Evolutionary conservation across 2,797 vertebrate genomes (phyloP).

Genomic region (Sebastolobus altivelis): DNA sequence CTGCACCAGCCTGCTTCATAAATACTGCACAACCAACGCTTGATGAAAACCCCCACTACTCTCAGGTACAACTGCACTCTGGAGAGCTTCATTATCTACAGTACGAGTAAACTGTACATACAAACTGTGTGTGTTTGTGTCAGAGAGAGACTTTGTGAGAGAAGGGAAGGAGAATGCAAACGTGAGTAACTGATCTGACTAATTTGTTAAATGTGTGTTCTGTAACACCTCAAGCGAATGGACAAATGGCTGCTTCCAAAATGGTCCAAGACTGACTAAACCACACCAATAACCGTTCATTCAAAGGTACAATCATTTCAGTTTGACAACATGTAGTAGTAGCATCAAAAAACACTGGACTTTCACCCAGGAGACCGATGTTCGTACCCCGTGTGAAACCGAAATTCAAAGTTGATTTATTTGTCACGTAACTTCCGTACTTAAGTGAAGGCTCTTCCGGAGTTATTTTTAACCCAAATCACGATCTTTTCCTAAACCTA

Average conservation of each 20-base stretch:
- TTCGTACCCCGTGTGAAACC: too few species aligned
- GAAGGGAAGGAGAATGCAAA: neutral
- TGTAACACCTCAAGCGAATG: neutral
- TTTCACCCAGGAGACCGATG: too few species aligned
- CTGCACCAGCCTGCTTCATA: conserved; percentile 76
- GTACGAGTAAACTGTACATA: conserved; percentile 61
- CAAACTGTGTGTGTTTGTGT: conserved; percentile 48
- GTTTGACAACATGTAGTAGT: neutral
- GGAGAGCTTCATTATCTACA: conserved; percentile 75
- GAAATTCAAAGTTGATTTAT: too few species aligned
- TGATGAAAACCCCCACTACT: conserved; percentile 72
- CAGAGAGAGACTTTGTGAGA: conserved; percentile 26
- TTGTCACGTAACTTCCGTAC: too few species aligned
- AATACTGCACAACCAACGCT: conserved; percentile 76
- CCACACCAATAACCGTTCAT: neutral
- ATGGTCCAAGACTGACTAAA: neutral
- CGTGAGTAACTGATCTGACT: neutral
- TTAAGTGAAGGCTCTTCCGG: fast-evolving
- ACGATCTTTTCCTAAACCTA: too few species aligned
- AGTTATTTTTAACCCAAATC: too few species aligned
- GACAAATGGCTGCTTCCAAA: neutral
- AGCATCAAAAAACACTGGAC: neutral
- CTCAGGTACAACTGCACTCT: conserved; percentile 80
- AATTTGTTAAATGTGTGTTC: neutral
- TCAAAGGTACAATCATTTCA: neutral